Conservation (phyloP, 2,797 vertebrate species). For the Sphaeramia orbicularis region DNA sequence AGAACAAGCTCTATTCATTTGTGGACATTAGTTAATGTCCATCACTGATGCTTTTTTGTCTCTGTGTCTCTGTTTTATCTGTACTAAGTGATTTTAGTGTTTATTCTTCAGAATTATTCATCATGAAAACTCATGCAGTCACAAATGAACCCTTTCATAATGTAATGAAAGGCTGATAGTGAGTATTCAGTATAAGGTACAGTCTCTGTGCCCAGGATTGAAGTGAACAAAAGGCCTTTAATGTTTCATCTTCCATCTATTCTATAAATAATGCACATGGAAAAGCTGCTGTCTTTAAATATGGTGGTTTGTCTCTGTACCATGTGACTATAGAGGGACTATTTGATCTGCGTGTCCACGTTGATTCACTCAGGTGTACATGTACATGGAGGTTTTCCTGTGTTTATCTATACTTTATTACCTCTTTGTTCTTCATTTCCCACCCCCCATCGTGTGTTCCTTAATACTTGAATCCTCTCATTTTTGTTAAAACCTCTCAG, state of each 20-base stretch:
- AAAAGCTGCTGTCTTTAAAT: constrained; percentile 35
- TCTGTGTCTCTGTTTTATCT: constrained; percentile 34
- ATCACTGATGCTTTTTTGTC: constrained; percentile 12
- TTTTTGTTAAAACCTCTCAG: constrained; percentile 32
- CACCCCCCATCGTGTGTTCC: constrained; percentile 6
- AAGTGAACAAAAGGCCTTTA: constrained; percentile 50
- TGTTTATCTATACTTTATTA: constrained; percentile 9
- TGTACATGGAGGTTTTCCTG: background rate
- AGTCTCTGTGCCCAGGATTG: constrained; percentile 10
- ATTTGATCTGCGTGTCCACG: background rate
- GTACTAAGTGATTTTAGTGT: constrained; percentile 24
- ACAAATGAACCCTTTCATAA: constrained; percentile 50
- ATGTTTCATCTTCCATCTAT: constrained; percentile 56
- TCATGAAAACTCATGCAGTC: constrained; percentile 7
- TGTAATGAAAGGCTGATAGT: constrained; percentile 50
- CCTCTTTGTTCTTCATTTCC: constrained; percentile 17
- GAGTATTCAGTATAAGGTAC: constrained; percentile 25
- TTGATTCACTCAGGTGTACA: background rate
- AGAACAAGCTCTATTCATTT: constrained; percentile 32
- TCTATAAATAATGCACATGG: constrained; percentile 24
- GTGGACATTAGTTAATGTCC: constrained; percentile 18
- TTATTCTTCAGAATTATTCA: constrained; percentile 19
- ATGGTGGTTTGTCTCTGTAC: constrained; percentile 11
- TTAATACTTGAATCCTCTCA: constrained; percentile 19
- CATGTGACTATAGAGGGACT: constrained; percentile 23